Conservation (phyloP, 2,888 invertebrate species). For the Cephalotes varians region DNA sequence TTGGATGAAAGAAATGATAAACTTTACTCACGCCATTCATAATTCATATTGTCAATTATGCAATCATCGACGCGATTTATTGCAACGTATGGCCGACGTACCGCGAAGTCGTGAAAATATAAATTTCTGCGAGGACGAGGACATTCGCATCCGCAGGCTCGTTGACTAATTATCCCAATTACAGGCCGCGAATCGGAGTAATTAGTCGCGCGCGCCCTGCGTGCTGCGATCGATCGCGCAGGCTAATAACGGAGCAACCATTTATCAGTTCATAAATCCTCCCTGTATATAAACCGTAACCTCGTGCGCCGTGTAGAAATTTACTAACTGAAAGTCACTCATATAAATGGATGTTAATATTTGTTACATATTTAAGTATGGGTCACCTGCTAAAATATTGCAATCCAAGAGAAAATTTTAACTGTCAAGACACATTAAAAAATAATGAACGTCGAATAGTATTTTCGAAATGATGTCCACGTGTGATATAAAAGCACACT, state of each 20-base stretch:
- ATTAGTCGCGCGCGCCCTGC: slow-evolving; percentile 44
- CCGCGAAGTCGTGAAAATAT: slow-evolving; percentile 50
- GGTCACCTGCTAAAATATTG: not conserved
- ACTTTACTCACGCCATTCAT: not conserved
- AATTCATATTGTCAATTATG: not conserved
- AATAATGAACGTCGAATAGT: not conserved
- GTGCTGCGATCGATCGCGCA: slow-evolving; percentile 49
- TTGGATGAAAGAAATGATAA: not conserved
- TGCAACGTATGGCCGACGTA: not conserved
- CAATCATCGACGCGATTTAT: slow-evolving; percentile 14
- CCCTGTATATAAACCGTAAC: slow-evolving; percentile 12
- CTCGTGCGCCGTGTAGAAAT: slow-evolving; percentile 11
- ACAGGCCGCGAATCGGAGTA: slow-evolving; percentile 54
- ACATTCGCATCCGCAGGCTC: slow-evolving; percentile 49
- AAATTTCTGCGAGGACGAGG: slow-evolving; percentile 48
- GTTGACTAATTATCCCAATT: slow-evolving; percentile 63
- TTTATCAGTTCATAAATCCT: slow-evolving; percentile 61
- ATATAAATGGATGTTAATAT: not conserved
- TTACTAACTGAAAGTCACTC: slow-evolving; percentile 5
- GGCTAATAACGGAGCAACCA: slow-evolving; percentile 53
- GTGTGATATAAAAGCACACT: not conserved
- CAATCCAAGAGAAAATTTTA: not conserved
- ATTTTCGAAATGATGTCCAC: not conserved
- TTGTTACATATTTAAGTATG: slow-evolving; percentile 9
- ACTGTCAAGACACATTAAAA: not conserved